Conservation (phyloP, 2,888 invertebrate species). For the Campoplex capitator region DNA sequence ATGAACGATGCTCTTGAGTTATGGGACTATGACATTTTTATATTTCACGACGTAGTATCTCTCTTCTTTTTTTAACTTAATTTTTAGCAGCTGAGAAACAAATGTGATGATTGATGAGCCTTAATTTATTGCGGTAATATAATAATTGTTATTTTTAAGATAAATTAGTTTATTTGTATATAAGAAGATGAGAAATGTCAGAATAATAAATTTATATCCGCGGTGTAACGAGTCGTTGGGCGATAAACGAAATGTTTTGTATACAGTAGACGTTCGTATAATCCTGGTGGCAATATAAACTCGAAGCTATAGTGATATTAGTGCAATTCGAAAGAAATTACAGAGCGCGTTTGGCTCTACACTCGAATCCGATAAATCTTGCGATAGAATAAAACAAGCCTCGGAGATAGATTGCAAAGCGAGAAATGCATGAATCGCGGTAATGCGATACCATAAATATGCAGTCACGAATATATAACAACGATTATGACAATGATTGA, state of each 20-base stretch:
- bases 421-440: slow-evolving; percentile 32
- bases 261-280: slow-evolving; percentile 2
- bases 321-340: slow-evolving; percentile 7
- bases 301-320: not conserved
- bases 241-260: slow-evolving; percentile 5
- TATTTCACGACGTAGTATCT: not conserved
- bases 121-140: not conserved
- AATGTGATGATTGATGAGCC: not conserved
- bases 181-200: not conserved
- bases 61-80: not conserved
- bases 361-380: slow-evolving; percentile 23
- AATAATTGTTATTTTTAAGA: not conserved
- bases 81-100: not conserved
- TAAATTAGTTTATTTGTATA: not conserved
- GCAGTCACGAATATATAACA: slow-evolving; percentile 22
- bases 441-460: slow-evolving; percentile 23
- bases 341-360: not conserved
- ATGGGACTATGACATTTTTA: not conserved
- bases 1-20: not conserved
- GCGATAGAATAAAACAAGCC: not conserved
- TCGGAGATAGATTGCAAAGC: slow-evolving; percentile 9
- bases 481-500: slow-evolving; percentile 46
- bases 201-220: slow-evolving; percentile 5
- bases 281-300: slow-evolving; percentile 13
- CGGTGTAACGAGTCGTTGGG: slow-evolving; percentile 13